phyloP scores from a whole-genome alignment of 35 echinoderm and acorn worm genomes.

The Amphiura filiformis region DNA sequence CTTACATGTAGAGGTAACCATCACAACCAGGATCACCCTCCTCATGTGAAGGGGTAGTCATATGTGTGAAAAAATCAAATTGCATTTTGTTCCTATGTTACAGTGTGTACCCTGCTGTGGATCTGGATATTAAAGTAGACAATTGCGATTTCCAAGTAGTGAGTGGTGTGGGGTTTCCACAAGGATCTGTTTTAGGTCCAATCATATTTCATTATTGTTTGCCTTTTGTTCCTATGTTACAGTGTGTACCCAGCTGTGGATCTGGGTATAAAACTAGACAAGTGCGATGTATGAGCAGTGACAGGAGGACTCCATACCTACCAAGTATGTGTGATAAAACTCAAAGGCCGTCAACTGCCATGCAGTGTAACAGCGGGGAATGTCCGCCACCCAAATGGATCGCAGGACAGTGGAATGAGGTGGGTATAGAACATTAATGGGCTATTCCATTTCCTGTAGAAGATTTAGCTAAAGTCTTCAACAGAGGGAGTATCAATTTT shows the following conservation, averaged over 20 bases:
- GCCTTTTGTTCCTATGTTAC: too few species aligned
- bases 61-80: too few species aligned
- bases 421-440: conserved; percentile 54
- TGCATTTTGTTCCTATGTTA: too few species aligned
- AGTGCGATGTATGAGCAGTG: conserved; percentile 74
- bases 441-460: too few species aligned
- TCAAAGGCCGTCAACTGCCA: conserved; percentile 38
- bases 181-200: too few species aligned
- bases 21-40: too few species aligned
- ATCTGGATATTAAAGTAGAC: conserved; percentile 61
- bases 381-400: conserved; percentile 86
- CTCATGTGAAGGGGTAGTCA: too few species aligned
- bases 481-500: too few species aligned
- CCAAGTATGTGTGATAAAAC: conserved; percentile 70
- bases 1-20: too few species aligned
- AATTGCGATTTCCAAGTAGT: conserved; percentile 68
- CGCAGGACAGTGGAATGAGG: conserved; percentile 79
- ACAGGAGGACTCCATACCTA: conserved; percentile 1
- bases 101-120: conserved; percentile 88
- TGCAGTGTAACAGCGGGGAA: conserved; percentile 49
- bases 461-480: too few species aligned
- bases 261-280: conserved; percentile 65
- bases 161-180: too few species aligned
- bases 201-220: too few species aligned
- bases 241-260: conserved; percentile 86